Percentiles rank a stretch among this genome's conserved stretches.
These are phyloP conservation scores for Diabrotica virgifera DNA, from an alignment of 1,140 invertebrate species.

Conservation along the genomic window DNA sequence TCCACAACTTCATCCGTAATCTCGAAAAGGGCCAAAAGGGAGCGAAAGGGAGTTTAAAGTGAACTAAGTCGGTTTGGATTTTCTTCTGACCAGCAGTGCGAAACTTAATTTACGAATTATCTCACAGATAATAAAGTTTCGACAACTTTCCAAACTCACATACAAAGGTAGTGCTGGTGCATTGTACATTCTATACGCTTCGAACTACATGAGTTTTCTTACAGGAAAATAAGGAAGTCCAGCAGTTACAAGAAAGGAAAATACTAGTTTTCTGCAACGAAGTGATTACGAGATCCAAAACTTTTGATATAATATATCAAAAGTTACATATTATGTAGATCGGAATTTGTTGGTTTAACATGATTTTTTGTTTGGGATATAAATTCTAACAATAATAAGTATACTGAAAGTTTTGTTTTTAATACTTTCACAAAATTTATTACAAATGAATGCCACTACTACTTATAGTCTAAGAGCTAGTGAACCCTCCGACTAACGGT, in stretches of 20 bases:
- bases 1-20: slow-evolving; percentile 4
- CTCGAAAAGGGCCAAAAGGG: slow-evolving; percentile 10
- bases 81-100: slow-evolving; percentile 21
- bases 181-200: slow-evolving; percentile 21
- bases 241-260: neutral
- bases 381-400: no score
- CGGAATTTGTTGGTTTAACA: no score
- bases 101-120: slow-evolving; percentile 25
- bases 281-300: no score
- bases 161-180: slow-evolving; percentile 23
- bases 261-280: neutral
- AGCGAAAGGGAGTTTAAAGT: slow-evolving; percentile 9
- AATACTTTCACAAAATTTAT: no score
- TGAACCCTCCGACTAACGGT: no score
- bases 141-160: slow-evolving; percentile 16
- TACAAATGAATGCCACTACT: no score
- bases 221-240: neutral
- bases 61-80: slow-evolving; percentile 9
- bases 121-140: slow-evolving; percentile 22
- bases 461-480: no score
- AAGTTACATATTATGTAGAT: no score
- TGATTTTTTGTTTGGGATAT: no score
- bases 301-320: no score
- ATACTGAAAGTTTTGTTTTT: no score
- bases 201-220: slow-evolving; percentile 10